Evolutionary conservation across 2,797 vertebrate species (phyloP).

Genomic region (Lophius americanus): DNA sequence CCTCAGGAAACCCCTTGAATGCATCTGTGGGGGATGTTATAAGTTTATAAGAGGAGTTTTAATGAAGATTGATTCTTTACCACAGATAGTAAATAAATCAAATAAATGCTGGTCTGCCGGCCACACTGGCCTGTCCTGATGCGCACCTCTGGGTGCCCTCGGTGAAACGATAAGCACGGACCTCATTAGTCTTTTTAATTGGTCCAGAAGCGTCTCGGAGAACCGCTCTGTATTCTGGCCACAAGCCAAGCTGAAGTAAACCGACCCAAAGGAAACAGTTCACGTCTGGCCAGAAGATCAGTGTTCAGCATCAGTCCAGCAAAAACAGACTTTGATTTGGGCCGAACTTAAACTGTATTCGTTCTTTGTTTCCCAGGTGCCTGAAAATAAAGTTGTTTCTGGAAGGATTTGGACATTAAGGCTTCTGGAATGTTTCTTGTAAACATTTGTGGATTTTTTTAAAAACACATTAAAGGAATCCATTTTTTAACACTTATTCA

Average conservation of each 20-base stretch:
- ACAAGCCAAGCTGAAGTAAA: slow-evolving; percentile 71
- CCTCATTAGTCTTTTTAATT: slow-evolving; percentile 84
- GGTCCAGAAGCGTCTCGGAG: slow-evolving; percentile 60
- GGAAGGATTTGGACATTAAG: neutral
- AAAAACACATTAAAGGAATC: slow-evolving; percentile 6
- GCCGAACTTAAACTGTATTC: neutral
- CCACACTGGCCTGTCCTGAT: slow-evolving; percentile 27
- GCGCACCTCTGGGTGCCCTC: slow-evolving; percentile 47
- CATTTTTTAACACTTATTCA: slow-evolving; percentile 23
- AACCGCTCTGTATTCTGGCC: slow-evolving; percentile 54
- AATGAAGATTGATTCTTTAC: too few species aligned
- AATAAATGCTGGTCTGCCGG: neutral
- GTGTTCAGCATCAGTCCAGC: slow-evolving; percentile 22
- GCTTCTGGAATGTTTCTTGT: slow-evolving; percentile 1
- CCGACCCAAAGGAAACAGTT: slow-evolving; percentile 69
- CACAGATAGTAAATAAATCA: neutral
- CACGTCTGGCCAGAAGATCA: slow-evolving; percentile 56
- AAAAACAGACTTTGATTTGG: slow-evolving; percentile 23
- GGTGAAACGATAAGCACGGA: slow-evolving; percentile 62
- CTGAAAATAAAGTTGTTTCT: too few species aligned
- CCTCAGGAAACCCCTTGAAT: too few species aligned
- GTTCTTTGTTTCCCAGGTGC: neutral
- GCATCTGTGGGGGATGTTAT: too few species aligned
- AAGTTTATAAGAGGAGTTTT: too few species aligned
- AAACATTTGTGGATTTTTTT: slow-evolving; percentile 19